These are phyloP conservation scores for Apteryx owenii DNA, from an alignment of 2,113 vertebrate species.

Conservation along the genomic window DNA sequence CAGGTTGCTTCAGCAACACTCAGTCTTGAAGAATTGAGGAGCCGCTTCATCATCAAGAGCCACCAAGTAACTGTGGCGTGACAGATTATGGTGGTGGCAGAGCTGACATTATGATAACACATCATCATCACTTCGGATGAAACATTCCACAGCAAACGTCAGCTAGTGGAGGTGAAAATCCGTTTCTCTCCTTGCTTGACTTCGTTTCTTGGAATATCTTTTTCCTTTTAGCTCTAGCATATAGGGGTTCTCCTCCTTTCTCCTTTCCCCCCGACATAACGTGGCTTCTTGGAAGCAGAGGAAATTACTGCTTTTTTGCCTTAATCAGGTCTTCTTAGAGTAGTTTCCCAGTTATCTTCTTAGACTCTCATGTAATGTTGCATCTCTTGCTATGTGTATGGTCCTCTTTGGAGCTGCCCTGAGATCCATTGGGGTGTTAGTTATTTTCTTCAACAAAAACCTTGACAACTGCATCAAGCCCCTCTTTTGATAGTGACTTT, in stretches of 20 bases:
- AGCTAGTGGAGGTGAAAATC: not conserved
- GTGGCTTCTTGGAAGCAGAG: not conserved
- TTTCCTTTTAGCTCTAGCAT: not conserved
- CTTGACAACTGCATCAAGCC: not conserved
- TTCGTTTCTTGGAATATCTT: not conserved
- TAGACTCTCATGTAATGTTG: rapidly evolving
- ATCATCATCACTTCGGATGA: not conserved
- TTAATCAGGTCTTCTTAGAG: not conserved
- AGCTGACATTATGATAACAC: slow-evolving; percentile 13
- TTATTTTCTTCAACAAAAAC: not conserved
- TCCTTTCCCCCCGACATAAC: not conserved
- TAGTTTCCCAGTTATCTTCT: not conserved
- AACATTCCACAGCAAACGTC: not conserved
- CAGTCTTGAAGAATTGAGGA: slow-evolving; percentile 3
- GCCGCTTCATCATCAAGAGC: not conserved
- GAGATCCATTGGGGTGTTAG: not conserved
- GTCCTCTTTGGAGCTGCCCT: not conserved
- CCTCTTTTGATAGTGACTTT: not conserved
- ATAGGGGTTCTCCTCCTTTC: not conserved
- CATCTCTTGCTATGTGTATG: not conserved
- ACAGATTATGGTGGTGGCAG: not conserved
- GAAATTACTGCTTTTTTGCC: not conserved
- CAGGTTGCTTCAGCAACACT: not conserved
- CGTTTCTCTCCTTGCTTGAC: not conserved
- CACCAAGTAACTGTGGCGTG: not conserved